These are phyloP conservation scores for Rhombomys opimus DNA, from an alignment of 2,113 vertebrate species.

Conservation along the genomic window DNA sequence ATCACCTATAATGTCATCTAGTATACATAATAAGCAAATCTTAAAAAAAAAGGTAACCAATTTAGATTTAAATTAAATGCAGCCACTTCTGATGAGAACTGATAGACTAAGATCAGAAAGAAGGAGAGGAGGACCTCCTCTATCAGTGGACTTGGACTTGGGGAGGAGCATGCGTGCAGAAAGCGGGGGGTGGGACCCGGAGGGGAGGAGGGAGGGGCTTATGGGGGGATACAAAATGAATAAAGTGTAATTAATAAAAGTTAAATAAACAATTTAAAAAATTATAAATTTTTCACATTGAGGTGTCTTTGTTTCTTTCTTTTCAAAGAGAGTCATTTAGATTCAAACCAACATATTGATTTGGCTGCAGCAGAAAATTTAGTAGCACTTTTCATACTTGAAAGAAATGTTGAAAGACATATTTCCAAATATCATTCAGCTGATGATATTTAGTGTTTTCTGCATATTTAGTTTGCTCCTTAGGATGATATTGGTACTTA, in stretches of 20 bases:
- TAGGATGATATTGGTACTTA: conserved; percentile 64
- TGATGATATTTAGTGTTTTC: conserved; percentile 74
- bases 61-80: background rate
- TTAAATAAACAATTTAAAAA: too few relatives aligned
- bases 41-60: background rate
- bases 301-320: conserved; percentile 56
- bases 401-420: conserved; percentile 54
- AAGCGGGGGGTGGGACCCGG: too few relatives aligned
- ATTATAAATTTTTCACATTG: conserved; percentile 12
- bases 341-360: conserved; percentile 57
- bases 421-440: conserved; percentile 74
- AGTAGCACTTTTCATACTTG: conserved; percentile 54
- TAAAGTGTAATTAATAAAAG: too few relatives aligned
- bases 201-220: too few relatives aligned
- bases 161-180: too few relatives aligned
- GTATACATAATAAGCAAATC: too few relatives aligned
- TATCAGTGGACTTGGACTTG: too few relatives aligned
- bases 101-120: too few relatives aligned
- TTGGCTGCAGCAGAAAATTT: conserved; percentile 55
- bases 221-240: too few relatives aligned
- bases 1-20: too few relatives aligned
- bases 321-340: conserved; percentile 68
- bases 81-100: too few relatives aligned
- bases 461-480: conserved; percentile 69
- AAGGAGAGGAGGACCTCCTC: too few relatives aligned